Conservation (phyloP, 2,113 vertebrate species). For the Otocyon megalotis region DNA sequence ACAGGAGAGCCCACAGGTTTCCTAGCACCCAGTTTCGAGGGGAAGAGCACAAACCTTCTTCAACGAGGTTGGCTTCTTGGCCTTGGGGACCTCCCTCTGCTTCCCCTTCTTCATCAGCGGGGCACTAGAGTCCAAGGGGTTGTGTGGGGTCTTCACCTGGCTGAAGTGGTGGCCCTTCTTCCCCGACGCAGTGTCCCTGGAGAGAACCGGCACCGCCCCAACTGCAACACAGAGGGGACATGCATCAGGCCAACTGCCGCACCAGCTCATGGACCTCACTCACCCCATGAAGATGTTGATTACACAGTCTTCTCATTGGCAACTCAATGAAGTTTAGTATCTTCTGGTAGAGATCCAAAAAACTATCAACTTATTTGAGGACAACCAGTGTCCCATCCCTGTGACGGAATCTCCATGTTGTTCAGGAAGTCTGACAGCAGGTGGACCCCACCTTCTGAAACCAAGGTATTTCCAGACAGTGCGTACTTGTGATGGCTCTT, state of each 20-base stretch:
- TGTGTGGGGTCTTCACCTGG: conserved; percentile 93
- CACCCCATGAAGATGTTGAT: no score
- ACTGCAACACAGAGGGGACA: conserved; percentile 86
- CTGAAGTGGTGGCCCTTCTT: conserved; percentile 88
- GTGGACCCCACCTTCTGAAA: background rate
- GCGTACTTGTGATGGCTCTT: fast-evolving
- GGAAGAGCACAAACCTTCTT: conserved; percentile 90
- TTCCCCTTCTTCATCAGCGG: conserved; percentile 98
- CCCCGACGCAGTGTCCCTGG: conserved; percentile 88
- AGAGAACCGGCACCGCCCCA: conserved; percentile 92
- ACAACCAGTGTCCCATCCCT: background rate
- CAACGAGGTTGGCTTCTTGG: conserved; percentile 96
- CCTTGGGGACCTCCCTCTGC: conserved; percentile 96
- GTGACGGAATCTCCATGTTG: background rate
- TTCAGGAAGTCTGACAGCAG: background rate
- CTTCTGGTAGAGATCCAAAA: background rate
- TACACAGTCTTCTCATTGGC: background rate
- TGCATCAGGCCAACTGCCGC: background rate
- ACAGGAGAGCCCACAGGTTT: fast-evolving
- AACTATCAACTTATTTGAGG: background rate
- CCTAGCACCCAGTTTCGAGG: fast-evolving
- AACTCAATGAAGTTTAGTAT: background rate
- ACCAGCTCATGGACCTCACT: background rate
- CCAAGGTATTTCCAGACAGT: background rate
- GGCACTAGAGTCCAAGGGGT: conserved; percentile 97